These are phyloP conservation scores for Aquatica leii DNA, from an alignment of 2,888 invertebrate genomes.

Conservation along the genomic window DNA sequence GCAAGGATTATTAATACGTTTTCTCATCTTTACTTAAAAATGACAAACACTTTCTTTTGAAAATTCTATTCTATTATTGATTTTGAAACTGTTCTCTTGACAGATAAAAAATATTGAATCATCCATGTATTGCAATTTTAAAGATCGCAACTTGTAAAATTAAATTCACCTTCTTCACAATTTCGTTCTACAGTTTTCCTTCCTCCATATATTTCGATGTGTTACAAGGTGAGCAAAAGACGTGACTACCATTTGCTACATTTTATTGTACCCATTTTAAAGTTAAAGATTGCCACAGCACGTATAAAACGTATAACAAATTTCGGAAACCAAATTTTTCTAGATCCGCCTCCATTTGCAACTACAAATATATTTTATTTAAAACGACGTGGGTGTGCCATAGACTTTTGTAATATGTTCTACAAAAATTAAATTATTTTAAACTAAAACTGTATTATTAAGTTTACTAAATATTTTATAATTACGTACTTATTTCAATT, in stretches of 20 bases:
- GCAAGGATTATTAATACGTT: slow-evolving; percentile 37
- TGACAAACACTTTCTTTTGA: slow-evolving; percentile 31
- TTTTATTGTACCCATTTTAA: slow-evolving; percentile 27
- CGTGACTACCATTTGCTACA: slow-evolving; percentile 35
- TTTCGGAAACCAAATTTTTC: slow-evolving; percentile 24
- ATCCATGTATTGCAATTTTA: slow-evolving; percentile 45
- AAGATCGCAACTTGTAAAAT: slow-evolving; percentile 43
- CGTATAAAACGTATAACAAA: slow-evolving; percentile 21
- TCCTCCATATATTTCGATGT: slow-evolving; percentile 32
- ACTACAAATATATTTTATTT: slow-evolving; percentile 13
- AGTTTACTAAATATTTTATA: no score
- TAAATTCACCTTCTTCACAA: slow-evolving; percentile 51
- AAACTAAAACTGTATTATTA: no score
- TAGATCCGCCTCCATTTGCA: slow-evolving; percentile 15
- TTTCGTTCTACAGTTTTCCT: slow-evolving; percentile 45
- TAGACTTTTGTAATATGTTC: no score
- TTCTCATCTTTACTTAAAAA: slow-evolving; percentile 33
- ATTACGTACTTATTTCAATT: no score
- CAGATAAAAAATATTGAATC: slow-evolving; percentile 34
- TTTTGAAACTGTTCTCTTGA: slow-evolving; percentile 21
- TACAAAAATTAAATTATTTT: no score
- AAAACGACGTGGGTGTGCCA: not conserved
- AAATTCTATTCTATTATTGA: slow-evolving; percentile 26
- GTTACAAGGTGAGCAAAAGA: slow-evolving; percentile 23
- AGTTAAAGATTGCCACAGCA: slow-evolving; percentile 22